phyloP scores from a whole-genome alignment of 2,797 vertebrate genomes.

The Epinephelus awoara region DNA sequence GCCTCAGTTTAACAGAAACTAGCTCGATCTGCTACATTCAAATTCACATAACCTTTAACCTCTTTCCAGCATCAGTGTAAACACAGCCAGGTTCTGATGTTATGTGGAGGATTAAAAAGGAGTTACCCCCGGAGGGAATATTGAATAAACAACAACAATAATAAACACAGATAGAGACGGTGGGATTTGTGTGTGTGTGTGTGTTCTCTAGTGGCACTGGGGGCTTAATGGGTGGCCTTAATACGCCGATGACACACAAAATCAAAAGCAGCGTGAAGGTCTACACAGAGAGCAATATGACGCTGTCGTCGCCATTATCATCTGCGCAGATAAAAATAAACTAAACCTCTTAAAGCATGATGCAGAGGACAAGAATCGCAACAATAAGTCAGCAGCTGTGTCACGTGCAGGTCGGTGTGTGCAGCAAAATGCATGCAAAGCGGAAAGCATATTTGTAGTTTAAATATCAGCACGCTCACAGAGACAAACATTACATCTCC shows the following conservation, averaged over 20 bases:
- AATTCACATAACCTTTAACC: not conserved
- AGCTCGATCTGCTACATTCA: too few species aligned
- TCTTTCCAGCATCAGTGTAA: not conserved
- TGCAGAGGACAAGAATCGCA: not conserved
- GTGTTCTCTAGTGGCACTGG: slow-evolving; percentile 13
- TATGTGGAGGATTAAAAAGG: slow-evolving; percentile 47
- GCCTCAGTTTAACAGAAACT: too few species aligned
- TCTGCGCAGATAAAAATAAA: slow-evolving; percentile 45
- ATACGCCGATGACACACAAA: slow-evolving; percentile 78
- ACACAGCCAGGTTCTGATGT: slow-evolving; percentile 19
- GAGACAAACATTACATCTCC: not conserved
- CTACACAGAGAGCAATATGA: slow-evolving; percentile 19
- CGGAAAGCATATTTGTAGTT: not conserved
- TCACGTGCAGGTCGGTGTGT: not conserved
- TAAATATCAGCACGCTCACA: not conserved
- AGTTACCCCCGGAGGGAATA: slow-evolving; percentile 33
- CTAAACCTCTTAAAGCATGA: slow-evolving; percentile 27
- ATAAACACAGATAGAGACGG: slow-evolving; percentile 42
- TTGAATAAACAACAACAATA: slow-evolving; percentile 27
- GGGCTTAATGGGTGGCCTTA: slow-evolving; percentile 82
- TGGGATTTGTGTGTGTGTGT: slow-evolving; percentile 36
- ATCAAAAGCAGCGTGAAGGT: slow-evolving; percentile 50
- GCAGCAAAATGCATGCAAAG: not conserved
- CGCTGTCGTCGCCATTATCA: slow-evolving; percentile 14
- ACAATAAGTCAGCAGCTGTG: slow-evolving; percentile 14